Evolutionary conservation across 2,113 vertebrate genomes (phyloP).

Genomic region (Cebidichthys violaceus): DNA sequence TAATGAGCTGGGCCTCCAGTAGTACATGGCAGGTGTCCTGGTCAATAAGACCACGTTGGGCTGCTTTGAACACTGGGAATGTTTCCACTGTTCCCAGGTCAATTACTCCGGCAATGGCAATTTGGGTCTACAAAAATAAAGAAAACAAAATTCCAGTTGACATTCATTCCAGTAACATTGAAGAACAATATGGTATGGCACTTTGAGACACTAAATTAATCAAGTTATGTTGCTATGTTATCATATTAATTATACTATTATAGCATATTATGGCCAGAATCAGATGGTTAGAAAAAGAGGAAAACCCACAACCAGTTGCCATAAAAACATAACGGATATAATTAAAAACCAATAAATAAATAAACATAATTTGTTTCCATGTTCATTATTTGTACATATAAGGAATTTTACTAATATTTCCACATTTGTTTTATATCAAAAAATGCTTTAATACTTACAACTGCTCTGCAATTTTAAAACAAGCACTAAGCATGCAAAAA

Average conservation of each 20-base stretch:
- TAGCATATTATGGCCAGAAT: not conserved
- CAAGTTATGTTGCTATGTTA: not conserved
- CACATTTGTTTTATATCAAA: not conserved
- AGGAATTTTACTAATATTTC: not conserved
- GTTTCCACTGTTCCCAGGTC: conserved; percentile 95
- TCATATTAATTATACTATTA: not conserved
- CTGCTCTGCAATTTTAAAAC: conserved; percentile 41
- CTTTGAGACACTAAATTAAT: not conserved
- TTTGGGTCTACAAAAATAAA: conserved; percentile 83
- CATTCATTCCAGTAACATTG: conserved; percentile 1
- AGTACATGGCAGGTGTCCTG: conserved; percentile 91
- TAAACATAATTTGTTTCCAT: not conserved
- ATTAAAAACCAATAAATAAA: not conserved
- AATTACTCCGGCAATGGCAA: conserved; percentile 92
- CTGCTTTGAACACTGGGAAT: conserved; percentile 91
- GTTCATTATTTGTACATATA: not conserved
- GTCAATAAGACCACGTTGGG: conserved; percentile 94
- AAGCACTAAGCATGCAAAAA: conserved; percentile 79
- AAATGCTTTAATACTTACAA: conserved; percentile 49
- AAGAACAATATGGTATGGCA: not conserved
- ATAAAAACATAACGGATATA: not conserved
- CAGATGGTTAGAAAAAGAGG: conserved; percentile 27
- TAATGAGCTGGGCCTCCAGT: conserved; percentile 91
- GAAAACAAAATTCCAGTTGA: conserved; percentile 14
- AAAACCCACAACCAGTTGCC: conserved; percentile 38